Evolutionary conservation across 2,113 vertebrate species (phyloP).

Genomic region (Calidris pugnax): DNA sequence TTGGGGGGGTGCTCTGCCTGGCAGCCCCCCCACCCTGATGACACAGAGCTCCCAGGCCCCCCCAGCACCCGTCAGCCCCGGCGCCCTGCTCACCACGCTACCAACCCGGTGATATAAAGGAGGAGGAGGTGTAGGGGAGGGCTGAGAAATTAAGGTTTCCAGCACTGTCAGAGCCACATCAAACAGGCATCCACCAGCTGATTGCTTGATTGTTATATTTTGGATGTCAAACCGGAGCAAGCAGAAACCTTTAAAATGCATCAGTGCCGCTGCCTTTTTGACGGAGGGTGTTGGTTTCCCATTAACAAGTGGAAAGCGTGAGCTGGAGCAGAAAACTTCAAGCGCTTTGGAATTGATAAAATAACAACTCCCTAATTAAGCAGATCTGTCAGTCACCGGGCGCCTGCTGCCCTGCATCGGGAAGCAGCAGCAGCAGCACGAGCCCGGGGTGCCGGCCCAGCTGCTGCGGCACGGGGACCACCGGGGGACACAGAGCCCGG

Average conservation of each 20-base stretch:
- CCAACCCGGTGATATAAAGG: neutral
- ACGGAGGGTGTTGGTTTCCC: slow-evolving; percentile 72
- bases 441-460: neutral
- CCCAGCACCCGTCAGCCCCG: accelerated
- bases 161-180: slow-evolving; percentile 52
- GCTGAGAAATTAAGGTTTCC: slow-evolving; percentile 54
- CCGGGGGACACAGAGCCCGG: accelerated
- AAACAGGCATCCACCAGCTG: slow-evolving; percentile 64
- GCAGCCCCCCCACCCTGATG: neutral
- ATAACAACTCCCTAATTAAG: slow-evolving; percentile 77
- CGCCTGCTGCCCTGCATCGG: neutral
- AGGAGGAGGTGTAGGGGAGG: slow-evolving; percentile 36
- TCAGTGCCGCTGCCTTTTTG: slow-evolving; percentile 60
- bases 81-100: accelerated
- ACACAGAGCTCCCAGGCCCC: accelerated
- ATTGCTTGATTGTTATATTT: slow-evolving; percentile 70
- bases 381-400: slow-evolving; percentile 69
- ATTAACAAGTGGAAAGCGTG: slow-evolving; percentile 69
- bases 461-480: neutral
- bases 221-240: slow-evolving; percentile 66
- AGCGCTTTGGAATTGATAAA: slow-evolving; percentile 73
- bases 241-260: slow-evolving; percentile 65
- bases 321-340: slow-evolving; percentile 76
- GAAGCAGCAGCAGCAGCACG: neutral
- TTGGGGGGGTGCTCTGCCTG: neutral